These are phyloP conservation scores for Aphaenogaster ashmeadi DNA, from an alignment of 1,140 invertebrate genomes.

Conservation along the genomic window DNA sequence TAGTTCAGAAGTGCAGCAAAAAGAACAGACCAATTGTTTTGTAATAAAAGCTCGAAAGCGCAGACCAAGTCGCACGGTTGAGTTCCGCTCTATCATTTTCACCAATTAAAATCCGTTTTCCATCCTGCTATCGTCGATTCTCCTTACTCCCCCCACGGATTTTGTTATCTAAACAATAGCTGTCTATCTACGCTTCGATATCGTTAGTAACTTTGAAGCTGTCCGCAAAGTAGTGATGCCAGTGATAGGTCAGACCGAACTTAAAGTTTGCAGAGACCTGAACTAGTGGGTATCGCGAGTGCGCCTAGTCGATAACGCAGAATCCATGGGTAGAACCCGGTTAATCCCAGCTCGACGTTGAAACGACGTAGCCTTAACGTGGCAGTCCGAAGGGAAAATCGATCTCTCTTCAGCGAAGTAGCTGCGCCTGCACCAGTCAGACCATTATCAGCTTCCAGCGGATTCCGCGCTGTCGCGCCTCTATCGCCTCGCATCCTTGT, in stretches of 20 bases:
- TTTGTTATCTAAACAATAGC: conserved; percentile 31
- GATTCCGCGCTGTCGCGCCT: conserved; percentile 31
- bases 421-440: conserved; percentile 48
- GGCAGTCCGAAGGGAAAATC: conserved; percentile 38
- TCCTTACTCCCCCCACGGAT: not conserved
- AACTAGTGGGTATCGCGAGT: conserved; percentile 3
- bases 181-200: not conserved
- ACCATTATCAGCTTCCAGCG: conserved; percentile 35
- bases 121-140: not conserved
- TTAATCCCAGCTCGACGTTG: conserved; percentile 48
- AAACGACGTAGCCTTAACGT: conserved; percentile 25
- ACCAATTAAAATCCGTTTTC: not conserved
- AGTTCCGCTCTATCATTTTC: not conserved
- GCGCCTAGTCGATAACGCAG: conserved; percentile 48
- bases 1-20: too few relatives aligned
- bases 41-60: conserved; percentile 17
- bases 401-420: conserved; percentile 35
- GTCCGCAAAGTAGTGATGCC: not conserved
- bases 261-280: conserved; percentile 19
- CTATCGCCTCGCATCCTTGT: conserved; percentile 14
- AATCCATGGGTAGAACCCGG: not conserved
- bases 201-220: not conserved
- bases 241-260: conserved; percentile 11
- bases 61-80: not conserved
- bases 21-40: not conserved